phyloP scores from a whole-genome alignment of 53 echinoderm and acorn worm species.

The Holothuria leucospilota region DNA sequence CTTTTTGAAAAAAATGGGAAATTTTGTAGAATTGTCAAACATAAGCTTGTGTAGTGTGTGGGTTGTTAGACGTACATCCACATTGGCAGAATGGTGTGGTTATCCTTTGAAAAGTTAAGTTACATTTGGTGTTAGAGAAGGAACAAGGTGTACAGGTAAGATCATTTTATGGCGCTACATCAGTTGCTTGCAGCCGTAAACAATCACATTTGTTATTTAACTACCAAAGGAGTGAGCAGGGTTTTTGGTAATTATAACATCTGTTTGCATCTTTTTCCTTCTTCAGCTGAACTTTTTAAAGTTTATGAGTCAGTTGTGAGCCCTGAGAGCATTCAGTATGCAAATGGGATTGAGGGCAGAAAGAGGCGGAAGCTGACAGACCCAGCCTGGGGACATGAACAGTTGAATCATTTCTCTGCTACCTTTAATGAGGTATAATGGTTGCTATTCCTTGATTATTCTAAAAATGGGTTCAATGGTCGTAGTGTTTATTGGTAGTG shows the following conservation, averaged over 20 bases:
- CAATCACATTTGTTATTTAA: no score
- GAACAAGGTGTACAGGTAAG: no score
- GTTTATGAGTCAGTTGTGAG: slow-evolving; percentile 76
- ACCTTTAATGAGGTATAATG: slow-evolving; percentile 74
- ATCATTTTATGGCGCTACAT: no score
- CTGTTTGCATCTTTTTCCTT: not conserved
- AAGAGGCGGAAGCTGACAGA: slow-evolving; percentile 75
- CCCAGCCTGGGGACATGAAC: slow-evolving; percentile 62
- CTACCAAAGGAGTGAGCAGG: no score
- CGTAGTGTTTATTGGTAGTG: no score
- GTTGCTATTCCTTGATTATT: no score
- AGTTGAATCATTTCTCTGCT: slow-evolving; percentile 51
- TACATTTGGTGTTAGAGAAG: no score
- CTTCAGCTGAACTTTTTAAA: slow-evolving; percentile 74
- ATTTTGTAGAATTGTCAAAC: no score
- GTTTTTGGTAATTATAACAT: no score
- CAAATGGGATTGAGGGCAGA: slow-evolving; percentile 73
- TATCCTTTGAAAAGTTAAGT: no score
- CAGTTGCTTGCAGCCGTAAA: no score
- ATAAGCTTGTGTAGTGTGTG: not conserved
- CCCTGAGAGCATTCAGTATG: slow-evolving; percentile 76
- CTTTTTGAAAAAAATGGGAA: not conserved
- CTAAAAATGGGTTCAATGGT: no score
- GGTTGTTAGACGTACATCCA: not conserved
- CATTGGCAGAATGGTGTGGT: not conserved